These are phyloP conservation scores for Geodia barretti DNA, from an alignment of 37 sponge, comb jelly and placozoan genomes.

Conservation along the genomic window DNA sequence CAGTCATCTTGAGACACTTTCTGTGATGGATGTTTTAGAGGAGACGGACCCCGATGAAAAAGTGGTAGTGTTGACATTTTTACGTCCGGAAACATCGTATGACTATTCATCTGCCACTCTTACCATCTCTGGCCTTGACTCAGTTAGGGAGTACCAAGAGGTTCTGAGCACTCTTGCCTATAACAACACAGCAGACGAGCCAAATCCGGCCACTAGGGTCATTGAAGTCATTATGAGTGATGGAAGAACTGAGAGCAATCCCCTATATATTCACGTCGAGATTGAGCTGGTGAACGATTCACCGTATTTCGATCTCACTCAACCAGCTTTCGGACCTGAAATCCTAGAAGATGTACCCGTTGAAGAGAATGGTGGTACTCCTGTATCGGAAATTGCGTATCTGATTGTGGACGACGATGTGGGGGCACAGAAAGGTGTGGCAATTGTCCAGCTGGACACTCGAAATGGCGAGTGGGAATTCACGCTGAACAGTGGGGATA, in stretches of 20 bases:
- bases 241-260: slow-evolving; percentile 36
- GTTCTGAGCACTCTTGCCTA: slow-evolving; percentile 78
- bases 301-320: slow-evolving; percentile 57
- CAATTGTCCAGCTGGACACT: slow-evolving; percentile 43
- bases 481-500: slow-evolving; percentile 21
- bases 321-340: slow-evolving; percentile 31
- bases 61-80: slow-evolving; percentile 14
- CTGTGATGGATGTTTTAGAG: slow-evolving; percentile 37
- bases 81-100: slow-evolving; percentile 22
- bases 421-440: slow-evolving; percentile 60
- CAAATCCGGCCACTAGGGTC: slow-evolving; percentile 37
- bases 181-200: slow-evolving; percentile 88
- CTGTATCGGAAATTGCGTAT: slow-evolving; percentile 27
- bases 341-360: slow-evolving; percentile 63
- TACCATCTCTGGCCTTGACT: slow-evolving; percentile 61
- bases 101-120: slow-evolving; percentile 34
- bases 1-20: slow-evolving; percentile 46
- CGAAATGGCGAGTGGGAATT: slow-evolving; percentile 72
- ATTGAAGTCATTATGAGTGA: slow-evolving; percentile 68
- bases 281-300: slow-evolving; percentile 91
- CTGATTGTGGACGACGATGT: slow-evolving; percentile 78
- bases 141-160: slow-evolving; percentile 60
- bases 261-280: slow-evolving; percentile 42
- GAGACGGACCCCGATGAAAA: slow-evolving; percentile 9
- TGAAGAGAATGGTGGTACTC: slow-evolving; percentile 46